A percentile compares a stretch with the other conserved stretches of the same genome.
phyloP scores from a whole-genome alignment of 2,797 vertebrate species.

The Monodelphis domestica region DNA sequence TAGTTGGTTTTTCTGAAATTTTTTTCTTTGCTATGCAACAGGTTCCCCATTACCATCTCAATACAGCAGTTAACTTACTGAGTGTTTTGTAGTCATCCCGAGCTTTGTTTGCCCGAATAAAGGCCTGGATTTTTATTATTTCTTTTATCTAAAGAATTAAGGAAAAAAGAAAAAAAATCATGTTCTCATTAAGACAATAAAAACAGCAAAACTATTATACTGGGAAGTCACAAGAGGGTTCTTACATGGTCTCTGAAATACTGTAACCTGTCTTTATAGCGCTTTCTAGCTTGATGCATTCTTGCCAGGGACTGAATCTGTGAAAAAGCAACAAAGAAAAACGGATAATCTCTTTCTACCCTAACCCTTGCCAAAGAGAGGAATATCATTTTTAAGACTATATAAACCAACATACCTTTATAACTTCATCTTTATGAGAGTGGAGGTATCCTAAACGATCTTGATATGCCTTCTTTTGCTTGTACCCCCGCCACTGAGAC shows the following conservation, averaged over 20 bases:
- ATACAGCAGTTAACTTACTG: slow-evolving; percentile 88
- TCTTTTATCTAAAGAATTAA: slow-evolving; percentile 90
- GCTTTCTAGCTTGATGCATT: slow-evolving; percentile 96
- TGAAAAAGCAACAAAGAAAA: slow-evolving; percentile 22
- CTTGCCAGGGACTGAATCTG: slow-evolving; percentile 96
- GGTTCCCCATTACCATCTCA: slow-evolving; percentile 16
- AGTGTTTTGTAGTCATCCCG: slow-evolving; percentile 98
- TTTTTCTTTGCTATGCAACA: neutral
- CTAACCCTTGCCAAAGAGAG: accelerated
- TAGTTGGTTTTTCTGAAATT: neutral
- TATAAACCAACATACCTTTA: slow-evolving; percentile 89
- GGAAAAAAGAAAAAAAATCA: slow-evolving; percentile 27
- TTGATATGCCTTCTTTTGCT: slow-evolving; percentile 93
- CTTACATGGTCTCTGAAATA: slow-evolving; percentile 97
- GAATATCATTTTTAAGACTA: accelerated
- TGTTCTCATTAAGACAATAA: neutral
- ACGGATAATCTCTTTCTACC: neutral
- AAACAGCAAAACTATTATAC: neutral
- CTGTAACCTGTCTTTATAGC: slow-evolving; percentile 93
- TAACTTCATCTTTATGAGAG: slow-evolving; percentile 90
- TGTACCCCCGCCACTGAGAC: slow-evolving; percentile 96
- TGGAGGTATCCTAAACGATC: slow-evolving; percentile 90
- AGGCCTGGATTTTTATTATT: slow-evolving; percentile 97
- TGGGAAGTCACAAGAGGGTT: neutral
- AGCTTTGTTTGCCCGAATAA: slow-evolving; percentile 98